Evolutionary conservation across 2,797 vertebrate species (phyloP).

Genomic region (Enteromius mattozi): DNA sequence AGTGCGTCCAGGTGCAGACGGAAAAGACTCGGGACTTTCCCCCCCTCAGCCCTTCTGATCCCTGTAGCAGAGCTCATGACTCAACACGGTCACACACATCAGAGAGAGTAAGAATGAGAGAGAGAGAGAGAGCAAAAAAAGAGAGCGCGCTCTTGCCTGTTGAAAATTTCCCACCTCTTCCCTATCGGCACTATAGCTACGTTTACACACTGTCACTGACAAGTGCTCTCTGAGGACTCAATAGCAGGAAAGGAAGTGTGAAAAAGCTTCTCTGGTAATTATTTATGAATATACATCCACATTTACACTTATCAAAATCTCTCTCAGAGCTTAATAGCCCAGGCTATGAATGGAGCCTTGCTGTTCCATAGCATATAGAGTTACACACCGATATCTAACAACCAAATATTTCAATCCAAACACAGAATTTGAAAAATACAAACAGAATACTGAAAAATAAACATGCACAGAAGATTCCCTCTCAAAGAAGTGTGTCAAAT

Average conservation of each 20-base stretch:
- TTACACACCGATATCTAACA: conserved; percentile 3
- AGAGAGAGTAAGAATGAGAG: conserved; percentile 22
- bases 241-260: conserved; percentile 25
- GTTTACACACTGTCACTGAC: conserved; percentile 64
- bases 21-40: conserved; percentile 63
- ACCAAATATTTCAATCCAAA: conserved; percentile 34
- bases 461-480: background rate
- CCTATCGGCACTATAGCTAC: conserved; percentile 60
- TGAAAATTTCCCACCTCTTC: conserved; percentile 42
- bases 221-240: conserved; percentile 54
- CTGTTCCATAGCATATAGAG: conserved; percentile 2
- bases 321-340: conserved; percentile 72
- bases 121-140: background rate
- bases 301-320: conserved; percentile 65
- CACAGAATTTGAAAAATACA: conserved; percentile 15
- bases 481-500: background rate
- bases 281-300: conserved; percentile 70
- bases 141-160: conserved; percentile 9
- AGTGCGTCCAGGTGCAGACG: conserved; percentile 62
- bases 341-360: conserved; percentile 72
- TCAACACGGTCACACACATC: conserved; percentile 45
- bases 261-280: conserved; percentile 59
- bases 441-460: background rate
- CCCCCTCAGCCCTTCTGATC: conserved; percentile 50
- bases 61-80: conserved; percentile 51